phyloP scores from a whole-genome alignment of 1,140 invertebrate species.

The Caenorhabditis briggsae region DNA sequence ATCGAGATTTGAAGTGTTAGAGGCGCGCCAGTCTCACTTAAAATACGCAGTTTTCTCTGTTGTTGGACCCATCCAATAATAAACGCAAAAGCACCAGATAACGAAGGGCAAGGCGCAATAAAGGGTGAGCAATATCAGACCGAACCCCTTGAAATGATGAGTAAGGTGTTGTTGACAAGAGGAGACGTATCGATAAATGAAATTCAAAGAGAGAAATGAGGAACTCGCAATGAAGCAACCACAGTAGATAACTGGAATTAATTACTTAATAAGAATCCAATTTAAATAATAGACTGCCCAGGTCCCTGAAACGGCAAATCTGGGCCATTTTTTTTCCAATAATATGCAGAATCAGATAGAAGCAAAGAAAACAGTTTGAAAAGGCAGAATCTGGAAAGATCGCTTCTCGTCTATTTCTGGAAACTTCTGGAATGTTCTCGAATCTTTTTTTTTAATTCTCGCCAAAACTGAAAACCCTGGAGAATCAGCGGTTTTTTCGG shows the following conservation, averaged over 20 bases:
- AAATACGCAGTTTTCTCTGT: background rate
- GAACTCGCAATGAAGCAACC: slow-evolving; percentile 3
- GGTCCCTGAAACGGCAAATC: too few relatives aligned
- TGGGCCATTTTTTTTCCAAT: too few relatives aligned
- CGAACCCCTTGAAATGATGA: background rate
- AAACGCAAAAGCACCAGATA: background rate
- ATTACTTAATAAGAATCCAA: too few relatives aligned
- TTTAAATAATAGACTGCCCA: too few relatives aligned
- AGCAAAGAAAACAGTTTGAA: too few relatives aligned
- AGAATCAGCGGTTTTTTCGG: too few relatives aligned
- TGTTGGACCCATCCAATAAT: background rate
- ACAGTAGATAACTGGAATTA: slow-evolving; percentile 20
- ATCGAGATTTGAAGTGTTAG: background rate
- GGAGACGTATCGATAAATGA: slow-evolving; percentile 19
- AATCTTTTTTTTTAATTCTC: too few relatives aligned
- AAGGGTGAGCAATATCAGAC: background rate
- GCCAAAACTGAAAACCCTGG: too few relatives aligned
- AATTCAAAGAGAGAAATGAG: slow-evolving; percentile 3
- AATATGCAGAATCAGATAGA: too few relatives aligned
- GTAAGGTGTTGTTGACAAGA: background rate
- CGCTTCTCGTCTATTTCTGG: too few relatives aligned
- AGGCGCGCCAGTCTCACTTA: background rate
- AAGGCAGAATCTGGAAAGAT: too few relatives aligned
- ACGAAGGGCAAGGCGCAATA: background rate
- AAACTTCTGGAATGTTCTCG: too few relatives aligned